Base-by-base conservation (phyloP, 37 sponge, comb jelly and placozoan genomes). In the Halichondria panicea region DNA sequence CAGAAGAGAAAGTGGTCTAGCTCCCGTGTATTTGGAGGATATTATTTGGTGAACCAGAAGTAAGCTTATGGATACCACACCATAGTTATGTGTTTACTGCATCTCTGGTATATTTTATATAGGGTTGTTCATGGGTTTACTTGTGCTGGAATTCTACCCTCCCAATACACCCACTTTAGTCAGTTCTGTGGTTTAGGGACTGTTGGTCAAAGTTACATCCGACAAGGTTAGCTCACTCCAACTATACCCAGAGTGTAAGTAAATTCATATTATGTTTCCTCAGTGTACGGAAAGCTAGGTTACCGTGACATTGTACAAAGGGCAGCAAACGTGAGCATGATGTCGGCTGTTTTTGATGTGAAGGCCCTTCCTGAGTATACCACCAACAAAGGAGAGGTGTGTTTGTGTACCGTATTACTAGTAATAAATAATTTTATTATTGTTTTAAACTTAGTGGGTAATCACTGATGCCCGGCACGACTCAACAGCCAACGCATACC, bases 81-180 rank as follows among this genome's bases (percentile, higher is more conserved):
- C n/a, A n/a, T n/a, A n/a, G n/a, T n/a, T n/a, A n/a, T n/a, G n/a
- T n/a, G n/a, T n/a, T n/a, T n/a, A n/a, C n/a, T n/a, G n/a, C n/a
- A n/a, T n/a, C n/a, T n/a, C n/a, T n/a, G n/a, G 55, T 71, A 7
- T 8, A 19, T 68, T 68, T 68, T 42, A 18, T 15, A 2, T 3
- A 72, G 73, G 37, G 21, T 72, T 34, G 37, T 72, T 32, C 57
- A 72, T 72, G 73, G 58, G n/a, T 72, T 72, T 40, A 72, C 73
- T 55, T 72, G 73, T 36, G 73, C 73, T 55, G 57, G 56, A 0
- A 55, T 72, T 9, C 27, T 72, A 21, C 73, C 73, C 24, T 25
- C 25, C 40, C 73, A 72, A n/a, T 72, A 56, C 58, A 40, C 19
- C 27, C 56, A 37, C 6, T 72, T 72, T 37, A 8, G 57, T 56